Conservation (phyloP, 2,888 invertebrate species). For the Pteria penguin region DNA sequence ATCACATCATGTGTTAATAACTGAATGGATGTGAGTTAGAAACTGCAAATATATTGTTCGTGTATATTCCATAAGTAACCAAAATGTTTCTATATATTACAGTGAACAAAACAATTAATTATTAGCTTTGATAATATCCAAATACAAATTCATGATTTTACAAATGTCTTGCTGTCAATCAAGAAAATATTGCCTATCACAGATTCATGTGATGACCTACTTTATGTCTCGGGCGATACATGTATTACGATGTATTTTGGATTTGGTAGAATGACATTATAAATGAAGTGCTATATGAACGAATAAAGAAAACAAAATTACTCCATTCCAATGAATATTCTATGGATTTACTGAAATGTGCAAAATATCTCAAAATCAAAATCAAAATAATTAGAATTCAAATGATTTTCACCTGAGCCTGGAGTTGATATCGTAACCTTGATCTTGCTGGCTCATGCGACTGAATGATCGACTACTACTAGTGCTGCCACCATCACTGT, state of each 20-base stretch:
- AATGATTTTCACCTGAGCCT: conserved; percentile 63
- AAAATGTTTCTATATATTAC: background rate
- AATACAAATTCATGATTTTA: background rate
- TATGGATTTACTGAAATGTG: background rate
- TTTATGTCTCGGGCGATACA: background rate
- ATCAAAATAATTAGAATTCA: background rate
- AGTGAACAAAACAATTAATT: background rate
- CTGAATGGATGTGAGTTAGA: no score
- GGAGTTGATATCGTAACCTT: conserved; percentile 67
- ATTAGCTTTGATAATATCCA: background rate
- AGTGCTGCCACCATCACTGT: conserved; percentile 48
- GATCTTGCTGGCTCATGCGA: conserved; percentile 56
- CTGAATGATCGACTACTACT: conserved; percentile 55
- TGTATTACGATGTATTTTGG: background rate
- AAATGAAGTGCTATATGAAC: background rate
- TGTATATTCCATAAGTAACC: no score
- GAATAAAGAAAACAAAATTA: background rate
- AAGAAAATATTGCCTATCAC: no score
- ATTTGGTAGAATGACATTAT: background rate
- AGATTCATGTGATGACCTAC: background rate
- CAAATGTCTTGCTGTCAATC: background rate
- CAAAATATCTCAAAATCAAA: background rate
- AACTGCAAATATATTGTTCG: no score
- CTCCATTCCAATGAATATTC: no score
- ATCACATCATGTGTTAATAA: no score